Conservation (phyloP, 2,113 vertebrate species). For the Triplophysa rosa region DNA sequence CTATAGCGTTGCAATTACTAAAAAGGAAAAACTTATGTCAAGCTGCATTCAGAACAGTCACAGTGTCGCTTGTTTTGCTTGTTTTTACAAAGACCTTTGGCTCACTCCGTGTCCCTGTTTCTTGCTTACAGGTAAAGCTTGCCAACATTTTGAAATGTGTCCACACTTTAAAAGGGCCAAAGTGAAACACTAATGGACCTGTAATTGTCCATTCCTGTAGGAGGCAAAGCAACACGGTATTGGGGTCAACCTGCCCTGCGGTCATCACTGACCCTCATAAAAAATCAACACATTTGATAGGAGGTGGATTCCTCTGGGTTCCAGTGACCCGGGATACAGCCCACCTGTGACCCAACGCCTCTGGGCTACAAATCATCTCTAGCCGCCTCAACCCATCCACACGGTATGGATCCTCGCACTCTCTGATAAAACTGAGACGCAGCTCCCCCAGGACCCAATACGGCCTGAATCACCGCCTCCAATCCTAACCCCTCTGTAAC, state of each 20-base stretch:
- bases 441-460: constrained; percentile 57
- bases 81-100: neutral
- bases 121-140: neutral
- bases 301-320: constrained; percentile 61
- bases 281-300: constrained; percentile 60
- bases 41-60: neutral
- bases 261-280: constrained; percentile 50
- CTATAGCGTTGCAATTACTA: too few relatives aligned
- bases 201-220: constrained; percentile 20
- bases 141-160: neutral
- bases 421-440: constrained; percentile 70
- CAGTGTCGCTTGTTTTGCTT: neutral
- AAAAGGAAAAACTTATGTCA: too few relatives aligned
- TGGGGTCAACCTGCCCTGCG: constrained; percentile 39
- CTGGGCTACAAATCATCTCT: constrained; percentile 59
- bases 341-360: constrained; percentile 60
- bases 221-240: neutral
- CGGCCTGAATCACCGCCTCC: constrained; percentile 36
- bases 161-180: constrained; percentile 1
- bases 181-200: constrained; percentile 1
- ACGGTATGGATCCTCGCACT: constrained; percentile 67
- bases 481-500: constrained; percentile 68
- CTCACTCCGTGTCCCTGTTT: neutral
- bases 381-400: constrained; percentile 20
- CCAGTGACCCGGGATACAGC: constrained; percentile 55